Conservation (phyloP, 2,113 vertebrate genomes). For the Pygathrix nemaeus region DNA sequence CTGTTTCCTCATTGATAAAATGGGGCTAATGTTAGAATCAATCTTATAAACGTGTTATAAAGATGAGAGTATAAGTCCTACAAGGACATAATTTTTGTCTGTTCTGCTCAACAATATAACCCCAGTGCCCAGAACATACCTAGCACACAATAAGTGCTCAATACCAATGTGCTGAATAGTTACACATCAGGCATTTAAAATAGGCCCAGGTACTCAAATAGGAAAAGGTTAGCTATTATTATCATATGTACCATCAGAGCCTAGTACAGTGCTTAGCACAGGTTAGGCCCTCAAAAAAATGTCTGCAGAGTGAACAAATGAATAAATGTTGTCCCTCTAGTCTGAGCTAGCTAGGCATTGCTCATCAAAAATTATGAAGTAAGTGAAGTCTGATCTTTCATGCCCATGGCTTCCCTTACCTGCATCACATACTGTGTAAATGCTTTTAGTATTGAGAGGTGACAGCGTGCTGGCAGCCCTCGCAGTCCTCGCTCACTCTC, state of each 20-base stretch:
- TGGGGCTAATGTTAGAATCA: neutral
- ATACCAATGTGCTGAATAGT: neutral
- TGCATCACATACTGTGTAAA: neutral
- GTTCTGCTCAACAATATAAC: neutral
- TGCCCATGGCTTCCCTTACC: neutral
- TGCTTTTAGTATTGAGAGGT: neutral
- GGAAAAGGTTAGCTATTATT: conserved; percentile 1
- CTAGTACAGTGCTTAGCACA: neutral
- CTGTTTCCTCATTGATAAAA: conserved; percentile 11
- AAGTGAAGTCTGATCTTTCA: conserved; percentile 3
- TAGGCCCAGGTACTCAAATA: neutral
- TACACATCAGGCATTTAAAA: neutral
- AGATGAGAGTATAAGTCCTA: neutral
- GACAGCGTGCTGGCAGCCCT: too few species aligned
- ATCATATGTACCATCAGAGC: neutral
- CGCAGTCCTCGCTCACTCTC: too few species aligned
- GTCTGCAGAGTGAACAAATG: neutral
- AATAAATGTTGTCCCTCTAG: neutral
- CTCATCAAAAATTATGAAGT: neutral
- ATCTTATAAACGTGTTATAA: neutral
- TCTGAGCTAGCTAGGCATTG: neutral
- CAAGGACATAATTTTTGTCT: conserved; percentile 7
- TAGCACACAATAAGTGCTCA: neutral
- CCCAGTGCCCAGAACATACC: neutral
- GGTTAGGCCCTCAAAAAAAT: neutral